A percentile compares a stretch with the other conserved stretches of the same genome.
Evolutionary conservation across 92 coral and sea anemone genomes (phyloP).

Genomic region (Galaxea fascicularis): DNA sequence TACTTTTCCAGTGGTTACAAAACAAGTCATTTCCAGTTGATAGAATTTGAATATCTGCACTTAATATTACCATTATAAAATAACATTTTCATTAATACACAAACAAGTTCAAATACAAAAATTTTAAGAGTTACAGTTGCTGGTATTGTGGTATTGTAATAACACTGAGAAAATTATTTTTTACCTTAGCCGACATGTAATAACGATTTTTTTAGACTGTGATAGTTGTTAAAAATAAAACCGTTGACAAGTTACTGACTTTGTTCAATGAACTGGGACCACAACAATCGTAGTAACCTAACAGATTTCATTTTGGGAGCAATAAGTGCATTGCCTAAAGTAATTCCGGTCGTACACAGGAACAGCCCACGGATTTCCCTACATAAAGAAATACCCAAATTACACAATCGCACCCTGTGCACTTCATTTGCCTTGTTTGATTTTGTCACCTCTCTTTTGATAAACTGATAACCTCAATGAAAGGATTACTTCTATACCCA

Average conservation of each 20-base stretch:
- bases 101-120: background rate
- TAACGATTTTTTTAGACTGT: too few relatives aligned
- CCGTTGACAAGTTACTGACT: background rate
- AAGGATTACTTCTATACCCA: conserved; percentile 6
- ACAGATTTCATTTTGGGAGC: too few relatives aligned
- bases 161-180: background rate
- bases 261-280: background rate
- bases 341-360: too few relatives aligned
- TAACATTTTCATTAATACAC: background rate
- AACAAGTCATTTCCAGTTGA: conserved; percentile 1
- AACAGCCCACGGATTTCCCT: background rate
- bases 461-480: conserved; percentile 10
- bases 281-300: background rate
- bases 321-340: too few relatives aligned
- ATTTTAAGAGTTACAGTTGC: background rate
- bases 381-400: too few relatives aligned
- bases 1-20: too few relatives aligned
- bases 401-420: conserved; percentile 1
- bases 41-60: background rate
- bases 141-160: background rate
- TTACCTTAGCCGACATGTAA: too few relatives aligned
- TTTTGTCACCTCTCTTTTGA: conserved; percentile 4
- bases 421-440: background rate
- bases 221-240: background rate
- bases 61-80: conserved; percentile 1